phyloP scores from a whole-genome alignment of 2,888 invertebrate species.

The Pseudococcus longispinus region DNA sequence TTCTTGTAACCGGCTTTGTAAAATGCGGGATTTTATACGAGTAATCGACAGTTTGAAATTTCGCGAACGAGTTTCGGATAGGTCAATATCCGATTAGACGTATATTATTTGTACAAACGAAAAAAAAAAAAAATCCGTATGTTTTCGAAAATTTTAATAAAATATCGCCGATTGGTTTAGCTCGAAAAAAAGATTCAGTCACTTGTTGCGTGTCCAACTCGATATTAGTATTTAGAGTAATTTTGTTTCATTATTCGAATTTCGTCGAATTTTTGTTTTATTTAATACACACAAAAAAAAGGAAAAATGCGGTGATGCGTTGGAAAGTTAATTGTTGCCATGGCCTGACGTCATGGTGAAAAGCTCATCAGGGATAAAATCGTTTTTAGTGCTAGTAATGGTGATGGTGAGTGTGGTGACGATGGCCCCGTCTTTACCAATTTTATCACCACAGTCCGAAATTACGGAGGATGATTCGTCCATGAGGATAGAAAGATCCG shows the following conservation, averaged over 20 bases:
- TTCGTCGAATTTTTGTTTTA: slow-evolving; percentile 40
- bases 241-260: slow-evolving; percentile 2
- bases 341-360: slow-evolving; percentile 58
- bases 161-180: not conserved
- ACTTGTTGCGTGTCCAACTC: not conserved
- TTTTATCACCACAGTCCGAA: slow-evolving; percentile 40
- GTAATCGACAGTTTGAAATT: slow-evolving; percentile 47
- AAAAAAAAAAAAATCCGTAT: not conserved
- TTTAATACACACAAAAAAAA: not conserved
- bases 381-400: slow-evolving; percentile 54
- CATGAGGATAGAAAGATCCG: slow-evolving; percentile 55
- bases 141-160: slow-evolving; percentile 15
- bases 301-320: slow-evolving; percentile 52
- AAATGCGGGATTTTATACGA: slow-evolving; percentile 38
- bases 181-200: not conserved
- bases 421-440: slow-evolving; percentile 44
- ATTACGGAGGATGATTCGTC: slow-evolving; percentile 37
- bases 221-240: not conserved
- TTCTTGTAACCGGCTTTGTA: slow-evolving; percentile 48
- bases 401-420: slow-evolving; percentile 54
- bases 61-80: slow-evolving; percentile 50
- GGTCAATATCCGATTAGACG: slow-evolving; percentile 43
- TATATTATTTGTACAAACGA: not conserved
- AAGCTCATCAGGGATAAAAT: slow-evolving; percentile 56
- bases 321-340: slow-evolving; percentile 55